Percentiles rank a stretch among this genome's conserved stretches.
Evolutionary conservation across 2,888 invertebrate species (phyloP).

Genomic region (Dorcus hopei): DNA sequence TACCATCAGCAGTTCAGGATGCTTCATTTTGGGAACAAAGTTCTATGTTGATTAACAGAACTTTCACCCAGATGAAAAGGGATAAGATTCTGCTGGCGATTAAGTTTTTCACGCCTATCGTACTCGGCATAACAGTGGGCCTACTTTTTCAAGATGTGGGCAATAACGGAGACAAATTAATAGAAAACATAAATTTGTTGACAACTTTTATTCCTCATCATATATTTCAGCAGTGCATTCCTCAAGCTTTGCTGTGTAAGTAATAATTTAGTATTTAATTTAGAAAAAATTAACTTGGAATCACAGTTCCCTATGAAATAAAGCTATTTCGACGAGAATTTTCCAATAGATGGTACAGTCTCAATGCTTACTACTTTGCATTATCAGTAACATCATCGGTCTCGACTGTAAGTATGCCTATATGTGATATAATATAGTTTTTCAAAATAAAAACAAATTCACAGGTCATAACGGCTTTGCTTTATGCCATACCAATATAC

Average conservation of each 20-base stretch:
- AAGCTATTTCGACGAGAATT: slow-evolving; percentile 71
- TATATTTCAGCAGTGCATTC: slow-evolving; percentile 13
- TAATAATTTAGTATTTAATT: background rate
- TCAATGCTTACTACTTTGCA: slow-evolving; percentile 71
- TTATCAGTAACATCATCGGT: slow-evolving; percentile 72
- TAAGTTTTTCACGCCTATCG: slow-evolving; percentile 11
- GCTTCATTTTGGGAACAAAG: too few species aligned
- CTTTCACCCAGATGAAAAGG: slow-evolving; percentile 6
- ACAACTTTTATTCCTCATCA: slow-evolving; percentile 9
- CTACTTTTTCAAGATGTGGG: slow-evolving; percentile 7
- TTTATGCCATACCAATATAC: too few species aligned
- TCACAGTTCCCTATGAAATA: slow-evolving; percentile 73
- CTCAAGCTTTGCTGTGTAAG: slow-evolving; percentile 15
- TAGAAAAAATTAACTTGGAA: background rate
- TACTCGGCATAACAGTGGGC: slow-evolving; percentile 8
- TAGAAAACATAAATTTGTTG: slow-evolving; percentile 3
- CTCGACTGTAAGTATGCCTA: slow-evolving; percentile 57
- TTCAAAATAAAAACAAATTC: too few species aligned
- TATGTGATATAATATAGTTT: too few species aligned
- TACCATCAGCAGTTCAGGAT: too few species aligned
- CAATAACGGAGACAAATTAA: slow-evolving; percentile 3
- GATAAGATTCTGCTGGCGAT: slow-evolving; percentile 10
- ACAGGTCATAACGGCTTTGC: too few species aligned
- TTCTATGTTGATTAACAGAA: too few species aligned
- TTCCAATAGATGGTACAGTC: slow-evolving; percentile 78